Evolutionary conservation across 2,888 invertebrate species (phyloP).

Genomic region (Trisateles emortualis): DNA sequence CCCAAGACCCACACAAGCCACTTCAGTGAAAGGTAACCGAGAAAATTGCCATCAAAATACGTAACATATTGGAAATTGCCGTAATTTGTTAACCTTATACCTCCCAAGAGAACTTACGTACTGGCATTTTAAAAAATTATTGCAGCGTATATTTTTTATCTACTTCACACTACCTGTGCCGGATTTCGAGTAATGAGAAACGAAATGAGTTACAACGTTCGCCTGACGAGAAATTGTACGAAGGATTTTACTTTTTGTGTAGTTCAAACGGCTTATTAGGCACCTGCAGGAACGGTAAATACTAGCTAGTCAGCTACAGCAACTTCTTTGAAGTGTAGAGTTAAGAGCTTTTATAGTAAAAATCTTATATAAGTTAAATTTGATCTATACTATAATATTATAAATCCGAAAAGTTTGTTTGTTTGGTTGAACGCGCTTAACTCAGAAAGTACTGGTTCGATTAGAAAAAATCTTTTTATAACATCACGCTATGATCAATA

Average conservation of each 20-base stretch:
- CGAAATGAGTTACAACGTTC: constrained; percentile 46
- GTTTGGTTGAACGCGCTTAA: no score
- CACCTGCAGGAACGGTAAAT: constrained; percentile 17
- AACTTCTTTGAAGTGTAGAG: not conserved
- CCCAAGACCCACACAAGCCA: constrained; percentile 18
- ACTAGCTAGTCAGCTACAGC: not conserved
- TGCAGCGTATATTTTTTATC: constrained; percentile 51
- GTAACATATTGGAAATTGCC: constrained; percentile 71
- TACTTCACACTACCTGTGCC: constrained; percentile 39
- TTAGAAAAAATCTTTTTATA: no score
- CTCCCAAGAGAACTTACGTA: constrained; percentile 55
- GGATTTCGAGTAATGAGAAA: constrained; percentile 53
- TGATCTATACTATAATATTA: no score
- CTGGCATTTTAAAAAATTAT: constrained; percentile 54
- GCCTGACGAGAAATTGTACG: constrained; percentile 38
- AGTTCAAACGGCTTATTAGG: constrained; percentile 40
- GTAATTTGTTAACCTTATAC: constrained; percentile 73
- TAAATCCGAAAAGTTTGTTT: no score
- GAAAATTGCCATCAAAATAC: constrained; percentile 69
- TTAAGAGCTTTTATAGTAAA: no score
- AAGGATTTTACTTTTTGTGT: constrained; percentile 28
- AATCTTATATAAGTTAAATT: no score
- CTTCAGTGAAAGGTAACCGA: constrained; percentile 22
- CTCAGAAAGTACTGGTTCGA: no score
- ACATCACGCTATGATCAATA: no score